Conservation (phyloP, 1,140 invertebrate species). For the Rhagoletis zephyria region DNA sequence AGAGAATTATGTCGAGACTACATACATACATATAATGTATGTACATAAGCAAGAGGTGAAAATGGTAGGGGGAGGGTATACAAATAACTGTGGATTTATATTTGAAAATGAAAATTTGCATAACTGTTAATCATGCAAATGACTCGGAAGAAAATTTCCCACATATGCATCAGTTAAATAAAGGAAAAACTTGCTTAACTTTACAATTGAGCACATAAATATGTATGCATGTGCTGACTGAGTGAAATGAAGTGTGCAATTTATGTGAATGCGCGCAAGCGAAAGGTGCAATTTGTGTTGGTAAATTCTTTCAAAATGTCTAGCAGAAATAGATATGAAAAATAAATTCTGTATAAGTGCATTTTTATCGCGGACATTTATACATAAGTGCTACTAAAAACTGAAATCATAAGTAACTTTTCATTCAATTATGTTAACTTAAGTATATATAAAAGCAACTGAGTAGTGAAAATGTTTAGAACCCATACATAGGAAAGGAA, state of each 20-base stretch:
- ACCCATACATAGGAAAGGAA: no score
- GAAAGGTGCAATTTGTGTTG: no score
- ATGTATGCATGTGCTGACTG: not conserved
- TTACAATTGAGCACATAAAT: not conserved
- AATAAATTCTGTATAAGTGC: no score
- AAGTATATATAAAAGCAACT: no score
- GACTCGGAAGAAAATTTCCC: not conserved
- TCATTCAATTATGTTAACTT: no score
- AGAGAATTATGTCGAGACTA: not conserved
- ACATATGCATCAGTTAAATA: constrained; percentile 4
- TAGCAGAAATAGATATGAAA: no score
- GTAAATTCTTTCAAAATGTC: no score
- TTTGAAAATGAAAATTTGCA: not conserved
- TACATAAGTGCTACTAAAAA: no score
- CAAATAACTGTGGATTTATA: not conserved
- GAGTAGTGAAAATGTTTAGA: no score
- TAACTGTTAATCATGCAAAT: not conserved
- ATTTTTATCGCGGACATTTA: no score
- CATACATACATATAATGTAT: not conserved
- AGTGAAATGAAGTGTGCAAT: not conserved
- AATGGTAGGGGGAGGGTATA: not conserved
- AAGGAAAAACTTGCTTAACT: not conserved
- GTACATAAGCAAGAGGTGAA: no score
- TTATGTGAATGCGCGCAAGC: not conserved
- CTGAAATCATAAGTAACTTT: no score